Conservation (phyloP, 2,113 vertebrate species). For the Odobenus rosmarus region DNA sequence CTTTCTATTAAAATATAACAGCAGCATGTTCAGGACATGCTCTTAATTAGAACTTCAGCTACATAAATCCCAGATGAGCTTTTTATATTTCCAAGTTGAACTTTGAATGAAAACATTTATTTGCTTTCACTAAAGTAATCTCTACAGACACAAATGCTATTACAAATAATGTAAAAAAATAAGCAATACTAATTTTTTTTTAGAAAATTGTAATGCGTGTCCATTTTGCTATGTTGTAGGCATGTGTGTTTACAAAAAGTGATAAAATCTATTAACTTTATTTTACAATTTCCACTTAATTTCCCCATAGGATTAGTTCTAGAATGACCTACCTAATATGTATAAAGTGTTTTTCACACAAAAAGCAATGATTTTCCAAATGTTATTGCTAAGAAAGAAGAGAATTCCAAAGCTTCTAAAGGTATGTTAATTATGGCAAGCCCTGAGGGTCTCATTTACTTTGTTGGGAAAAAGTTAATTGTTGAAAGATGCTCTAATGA, state of each 20-base stretch:
- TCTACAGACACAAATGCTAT: not conserved
- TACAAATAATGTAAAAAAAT: not conserved
- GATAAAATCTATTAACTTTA: not conserved
- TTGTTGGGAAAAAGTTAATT: not conserved
- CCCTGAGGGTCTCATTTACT: not conserved
- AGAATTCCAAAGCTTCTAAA: slow-evolving; percentile 18
- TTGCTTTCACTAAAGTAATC: not conserved
- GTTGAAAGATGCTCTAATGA: not conserved
- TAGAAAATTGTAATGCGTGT: not conserved
- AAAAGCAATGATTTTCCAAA: not conserved
- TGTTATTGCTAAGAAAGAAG: not conserved
- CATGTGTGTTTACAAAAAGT: not conserved
- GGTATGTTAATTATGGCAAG: not conserved
- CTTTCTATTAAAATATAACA: slow-evolving; percentile 10
- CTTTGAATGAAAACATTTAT: slow-evolving; percentile 38
- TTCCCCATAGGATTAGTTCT: not conserved
- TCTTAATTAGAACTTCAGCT: not conserved
- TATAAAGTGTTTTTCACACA: not conserved
- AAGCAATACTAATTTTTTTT: not conserved
- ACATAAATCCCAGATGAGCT: not conserved
- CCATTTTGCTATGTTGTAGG: not conserved
- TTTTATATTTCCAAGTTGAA: not conserved
- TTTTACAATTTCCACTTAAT: not conserved
- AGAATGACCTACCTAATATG: slow-evolving; percentile 2
- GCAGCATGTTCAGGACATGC: not conserved